These are phyloP conservation scores for Dysdera silvatica DNA, from an alignment of 1,140 invertebrate species.

Conservation along the genomic window DNA sequence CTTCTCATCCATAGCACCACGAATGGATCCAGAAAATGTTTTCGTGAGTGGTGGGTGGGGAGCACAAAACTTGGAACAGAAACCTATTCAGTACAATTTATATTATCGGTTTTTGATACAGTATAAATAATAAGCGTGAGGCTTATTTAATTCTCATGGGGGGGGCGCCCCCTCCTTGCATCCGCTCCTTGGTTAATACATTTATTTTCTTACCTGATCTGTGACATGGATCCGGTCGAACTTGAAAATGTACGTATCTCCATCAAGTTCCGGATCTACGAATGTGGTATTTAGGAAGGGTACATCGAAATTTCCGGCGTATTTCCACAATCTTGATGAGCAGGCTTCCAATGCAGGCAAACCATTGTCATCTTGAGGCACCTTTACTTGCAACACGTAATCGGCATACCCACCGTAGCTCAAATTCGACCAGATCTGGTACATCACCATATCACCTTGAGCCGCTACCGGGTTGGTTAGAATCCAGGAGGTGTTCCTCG, in stretches of 20 bases:
- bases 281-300: conserved; percentile 28
- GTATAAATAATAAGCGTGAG: too few relatives aligned
- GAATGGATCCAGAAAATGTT: too few relatives aligned
- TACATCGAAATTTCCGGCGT: conserved; percentile 32
- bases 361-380: not conserved
- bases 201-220: conserved; percentile 26
- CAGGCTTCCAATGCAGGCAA: conserved; percentile 30
- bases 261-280: conserved; percentile 22
- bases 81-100: too few relatives aligned
- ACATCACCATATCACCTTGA: conserved; percentile 20
- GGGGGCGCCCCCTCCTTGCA: too few relatives aligned
- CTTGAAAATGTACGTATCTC: conserved; percentile 22
- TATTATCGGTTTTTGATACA: too few relatives aligned
- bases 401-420: conserved; percentile 19
- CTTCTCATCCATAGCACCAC: too few relatives aligned
- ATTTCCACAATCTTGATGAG: conserved; percentile 24
- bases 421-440: conserved; percentile 17
- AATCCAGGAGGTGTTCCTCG: too few relatives aligned
- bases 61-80: too few relatives aligned
- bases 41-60: too few relatives aligned
- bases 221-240: conserved; percentile 34
- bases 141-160: too few relatives aligned
- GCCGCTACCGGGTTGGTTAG: conserved; percentile 4
- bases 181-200: too few relatives aligned
- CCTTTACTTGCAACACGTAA: conserved; percentile 24